These are phyloP conservation scores for Novumbra hubbsi DNA, from an alignment of 2,797 vertebrate genomes.

Conservation along the genomic window DNA sequence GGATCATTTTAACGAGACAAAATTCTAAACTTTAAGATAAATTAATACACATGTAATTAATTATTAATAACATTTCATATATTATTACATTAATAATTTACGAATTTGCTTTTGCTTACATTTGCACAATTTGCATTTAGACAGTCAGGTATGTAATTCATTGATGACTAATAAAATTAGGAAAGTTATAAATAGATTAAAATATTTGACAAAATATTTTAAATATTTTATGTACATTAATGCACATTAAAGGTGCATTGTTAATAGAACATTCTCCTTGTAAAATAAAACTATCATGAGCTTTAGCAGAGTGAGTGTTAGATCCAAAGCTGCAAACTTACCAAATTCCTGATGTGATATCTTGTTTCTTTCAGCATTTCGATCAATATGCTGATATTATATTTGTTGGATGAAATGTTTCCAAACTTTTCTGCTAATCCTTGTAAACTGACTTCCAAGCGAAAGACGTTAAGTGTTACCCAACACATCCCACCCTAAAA, in stretches of 20 bases:
- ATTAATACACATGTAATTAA: neutral
- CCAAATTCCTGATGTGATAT: constrained; percentile 58
- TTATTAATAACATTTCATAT: too few species aligned
- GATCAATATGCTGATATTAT: constrained; percentile 73
- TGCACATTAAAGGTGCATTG: neutral
- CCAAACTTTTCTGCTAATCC: constrained; percentile 75
- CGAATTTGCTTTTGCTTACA: too few species aligned
- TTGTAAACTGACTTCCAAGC: constrained; percentile 75
- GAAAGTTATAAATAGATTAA: too few species aligned
- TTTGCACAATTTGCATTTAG: too few species aligned
- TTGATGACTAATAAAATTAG: too few species aligned
- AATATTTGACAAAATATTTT: neutral
- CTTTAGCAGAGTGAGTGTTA: neutral
- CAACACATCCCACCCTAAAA: constrained; percentile 76
- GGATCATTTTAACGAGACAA: neutral
- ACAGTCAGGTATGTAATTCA: too few species aligned
- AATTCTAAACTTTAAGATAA: constrained; percentile 2
- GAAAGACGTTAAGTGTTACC: constrained; percentile 75
- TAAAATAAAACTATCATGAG: neutral
- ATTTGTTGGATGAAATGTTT: constrained; percentile 79
- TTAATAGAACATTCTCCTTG: neutral
- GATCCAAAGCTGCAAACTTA: constrained; percentile 44
- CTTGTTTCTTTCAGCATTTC: constrained; percentile 73
- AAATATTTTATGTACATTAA: constrained; percentile 1
- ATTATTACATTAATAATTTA: too few species aligned